Conservation (phyloP, 2,888 invertebrate genomes). For the Tolmerus cingulatus region DNA sequence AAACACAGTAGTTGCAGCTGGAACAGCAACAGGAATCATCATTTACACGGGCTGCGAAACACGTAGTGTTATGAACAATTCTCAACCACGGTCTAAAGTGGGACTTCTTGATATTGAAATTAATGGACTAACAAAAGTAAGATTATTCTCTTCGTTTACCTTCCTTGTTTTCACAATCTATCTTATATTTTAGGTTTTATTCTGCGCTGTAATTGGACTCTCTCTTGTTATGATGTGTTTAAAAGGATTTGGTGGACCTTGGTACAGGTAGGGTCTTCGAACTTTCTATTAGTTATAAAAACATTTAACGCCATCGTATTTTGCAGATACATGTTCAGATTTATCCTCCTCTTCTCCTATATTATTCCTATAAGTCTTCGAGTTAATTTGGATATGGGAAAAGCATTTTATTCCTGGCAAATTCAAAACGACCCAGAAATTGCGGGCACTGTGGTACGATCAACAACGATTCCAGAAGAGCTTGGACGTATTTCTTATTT, state of each 20-base stretch:
- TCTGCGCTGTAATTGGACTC: constrained; percentile 87
- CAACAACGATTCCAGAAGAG: constrained; percentile 98
- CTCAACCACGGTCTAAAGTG: constrained; percentile 93
- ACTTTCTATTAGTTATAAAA: not conserved
- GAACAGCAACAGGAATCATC: constrained; percentile 92
- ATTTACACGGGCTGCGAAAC: constrained; percentile 97
- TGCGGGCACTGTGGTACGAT: constrained; percentile 92
- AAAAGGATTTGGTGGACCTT: constrained; percentile 95
- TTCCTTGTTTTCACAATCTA: not conserved
- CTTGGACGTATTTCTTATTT: constrained; percentile 95
- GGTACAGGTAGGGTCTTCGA: constrained; percentile 70
- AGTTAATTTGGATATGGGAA: constrained; percentile 99
- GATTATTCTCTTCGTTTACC: not conserved
- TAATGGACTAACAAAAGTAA: constrained; percentile 92
- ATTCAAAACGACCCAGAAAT: constrained; percentile 94
- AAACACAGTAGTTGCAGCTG: constrained; percentile 96
- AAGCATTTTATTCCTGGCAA: constrained; percentile 96
- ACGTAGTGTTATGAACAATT: constrained; percentile 98
- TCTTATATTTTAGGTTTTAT: constrained; percentile 70
- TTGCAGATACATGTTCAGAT: constrained; percentile 87
- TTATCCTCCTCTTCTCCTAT: constrained; percentile 96
- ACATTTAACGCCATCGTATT: not conserved
- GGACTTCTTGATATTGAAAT: constrained; percentile 95
- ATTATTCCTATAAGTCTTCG: constrained; percentile 98
- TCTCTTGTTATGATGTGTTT: constrained; percentile 94